Percentiles rank a stretch among this genome's conserved stretches.
phyloP scores from a whole-genome alignment of 2,113 vertebrate genomes.

The Phylloscopus trochilus region DNA sequence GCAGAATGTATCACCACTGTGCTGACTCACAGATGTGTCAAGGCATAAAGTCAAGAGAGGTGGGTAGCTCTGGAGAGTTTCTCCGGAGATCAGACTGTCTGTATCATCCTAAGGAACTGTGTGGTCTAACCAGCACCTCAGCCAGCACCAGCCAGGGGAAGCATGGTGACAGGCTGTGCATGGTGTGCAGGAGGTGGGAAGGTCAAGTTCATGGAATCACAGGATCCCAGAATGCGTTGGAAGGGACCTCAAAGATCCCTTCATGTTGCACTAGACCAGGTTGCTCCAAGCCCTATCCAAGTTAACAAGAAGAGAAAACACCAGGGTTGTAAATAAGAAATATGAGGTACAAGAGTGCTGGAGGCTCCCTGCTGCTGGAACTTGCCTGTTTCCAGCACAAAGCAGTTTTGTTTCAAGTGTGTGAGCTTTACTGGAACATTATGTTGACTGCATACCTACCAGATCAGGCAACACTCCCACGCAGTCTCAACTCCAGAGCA shows the following conservation, averaged over 20 bases:
- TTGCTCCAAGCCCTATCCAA: background rate
- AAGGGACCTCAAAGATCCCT: background rate
- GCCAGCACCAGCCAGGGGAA: background rate
- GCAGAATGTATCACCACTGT: background rate
- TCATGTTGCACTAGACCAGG: background rate
- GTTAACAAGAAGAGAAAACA: background rate
- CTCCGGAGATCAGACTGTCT: background rate
- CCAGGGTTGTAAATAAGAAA: background rate
- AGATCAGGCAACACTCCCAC: background rate
- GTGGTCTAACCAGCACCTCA: background rate
- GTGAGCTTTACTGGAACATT: background rate
- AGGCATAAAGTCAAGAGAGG: background rate
- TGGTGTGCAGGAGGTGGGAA: background rate
- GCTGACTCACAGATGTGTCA: conserved; percentile 51
- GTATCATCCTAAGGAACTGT: background rate
- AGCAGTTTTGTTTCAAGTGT: background rate
- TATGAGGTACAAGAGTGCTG: background rate
- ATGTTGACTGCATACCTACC: background rate
- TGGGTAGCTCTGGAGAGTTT: background rate
- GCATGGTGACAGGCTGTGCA: background rate
- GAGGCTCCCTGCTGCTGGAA: background rate
- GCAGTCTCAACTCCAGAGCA: background rate
- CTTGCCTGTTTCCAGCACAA: background rate
- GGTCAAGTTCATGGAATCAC: background rate
- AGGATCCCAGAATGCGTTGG: background rate